phyloP scores from a whole-genome alignment of 1,140 invertebrate species.

The Magallana ariakensis region DNA sequence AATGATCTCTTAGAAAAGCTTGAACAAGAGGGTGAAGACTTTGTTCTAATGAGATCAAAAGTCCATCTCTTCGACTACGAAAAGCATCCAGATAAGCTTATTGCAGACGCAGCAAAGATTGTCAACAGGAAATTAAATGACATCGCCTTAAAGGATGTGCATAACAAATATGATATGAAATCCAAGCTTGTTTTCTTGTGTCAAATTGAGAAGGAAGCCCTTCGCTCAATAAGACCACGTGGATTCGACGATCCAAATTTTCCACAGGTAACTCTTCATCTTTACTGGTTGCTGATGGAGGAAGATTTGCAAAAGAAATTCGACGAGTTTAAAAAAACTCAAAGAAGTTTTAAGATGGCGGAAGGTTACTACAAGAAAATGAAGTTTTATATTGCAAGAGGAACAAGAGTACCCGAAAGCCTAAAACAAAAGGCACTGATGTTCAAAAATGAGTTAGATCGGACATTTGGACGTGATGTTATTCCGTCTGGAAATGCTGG shows the following conservation, averaged over 20 bases:
- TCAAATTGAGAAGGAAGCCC: slow-evolving; percentile 35
- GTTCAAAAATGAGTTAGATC: slow-evolving; percentile 34
- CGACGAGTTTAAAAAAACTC: not conserved
- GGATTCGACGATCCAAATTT: not conserved
- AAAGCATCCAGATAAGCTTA: not conserved
- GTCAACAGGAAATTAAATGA: not conserved
- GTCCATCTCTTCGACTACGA: not conserved
- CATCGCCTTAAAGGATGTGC: slow-evolving; percentile 26
- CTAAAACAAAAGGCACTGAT: slow-evolving; percentile 36
- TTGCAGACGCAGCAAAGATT: not conserved
- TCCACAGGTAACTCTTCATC: not conserved
- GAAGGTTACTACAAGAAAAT: slow-evolving; percentile 41
- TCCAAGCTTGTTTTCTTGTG: not conserved
- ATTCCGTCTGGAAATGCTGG: not conserved
- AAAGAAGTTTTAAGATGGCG: not conserved
- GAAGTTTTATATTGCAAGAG: slow-evolving; percentile 20
- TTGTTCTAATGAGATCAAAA: slow-evolving; percentile 3
- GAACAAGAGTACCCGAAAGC: not conserved
- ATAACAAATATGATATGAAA: slow-evolving; percentile 15
- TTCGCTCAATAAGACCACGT: slow-evolving; percentile 29
- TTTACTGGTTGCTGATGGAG: slow-evolving; percentile 44
- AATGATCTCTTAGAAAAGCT: slow-evolving; percentile 8
- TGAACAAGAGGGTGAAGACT: not conserved
- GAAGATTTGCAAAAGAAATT: slow-evolving; percentile 39
- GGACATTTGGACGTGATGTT: slow-evolving; percentile 37